Evolutionary conservation across 2,113 vertebrate species (phyloP).

Genomic region (Danio rerio): DNA sequence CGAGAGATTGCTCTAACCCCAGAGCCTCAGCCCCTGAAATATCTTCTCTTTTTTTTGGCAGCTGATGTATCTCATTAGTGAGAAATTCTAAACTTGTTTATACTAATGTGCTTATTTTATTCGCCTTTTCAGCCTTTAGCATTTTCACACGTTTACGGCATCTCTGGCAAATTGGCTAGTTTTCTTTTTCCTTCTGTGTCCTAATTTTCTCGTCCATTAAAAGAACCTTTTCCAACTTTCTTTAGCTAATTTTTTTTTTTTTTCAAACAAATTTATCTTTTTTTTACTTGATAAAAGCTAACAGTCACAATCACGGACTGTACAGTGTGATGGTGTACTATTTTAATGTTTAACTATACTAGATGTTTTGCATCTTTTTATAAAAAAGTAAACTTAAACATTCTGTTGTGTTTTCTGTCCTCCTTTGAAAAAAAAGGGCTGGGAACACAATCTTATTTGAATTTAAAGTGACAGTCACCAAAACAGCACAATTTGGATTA

Average conservation of each 20-base stretch:
- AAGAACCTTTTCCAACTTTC: conserved; percentile 1
- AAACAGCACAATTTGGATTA: no score
- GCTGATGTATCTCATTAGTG: not conserved
- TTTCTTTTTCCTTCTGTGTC: not conserved
- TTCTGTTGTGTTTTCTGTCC: no score
- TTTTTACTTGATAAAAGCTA: not conserved
- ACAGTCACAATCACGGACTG: not conserved
- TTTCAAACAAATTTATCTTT: not conserved
- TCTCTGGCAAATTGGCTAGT: not conserved
- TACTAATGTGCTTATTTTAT: conserved; percentile 16
- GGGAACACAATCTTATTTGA: no score
- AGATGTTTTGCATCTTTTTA: no score
- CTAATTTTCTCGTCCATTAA: not conserved
- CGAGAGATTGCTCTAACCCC: not conserved
- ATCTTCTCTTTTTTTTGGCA: not conserved
- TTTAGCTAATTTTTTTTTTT: no score
- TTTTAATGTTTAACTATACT: no score
- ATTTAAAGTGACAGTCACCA: no score
- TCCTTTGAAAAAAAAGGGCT: no score
- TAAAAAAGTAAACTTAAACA: no score
- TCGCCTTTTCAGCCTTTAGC: not conserved
- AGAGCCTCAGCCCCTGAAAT: not conserved
- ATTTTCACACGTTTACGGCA: not conserved
- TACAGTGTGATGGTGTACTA: not conserved
- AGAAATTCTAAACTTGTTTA: conserved; percentile 1